Evolutionary conservation across 2,797 vertebrate species (phyloP), one percentile per base, ranked within the genome.

Genomic region (Meriones psammophilus): DNA sequence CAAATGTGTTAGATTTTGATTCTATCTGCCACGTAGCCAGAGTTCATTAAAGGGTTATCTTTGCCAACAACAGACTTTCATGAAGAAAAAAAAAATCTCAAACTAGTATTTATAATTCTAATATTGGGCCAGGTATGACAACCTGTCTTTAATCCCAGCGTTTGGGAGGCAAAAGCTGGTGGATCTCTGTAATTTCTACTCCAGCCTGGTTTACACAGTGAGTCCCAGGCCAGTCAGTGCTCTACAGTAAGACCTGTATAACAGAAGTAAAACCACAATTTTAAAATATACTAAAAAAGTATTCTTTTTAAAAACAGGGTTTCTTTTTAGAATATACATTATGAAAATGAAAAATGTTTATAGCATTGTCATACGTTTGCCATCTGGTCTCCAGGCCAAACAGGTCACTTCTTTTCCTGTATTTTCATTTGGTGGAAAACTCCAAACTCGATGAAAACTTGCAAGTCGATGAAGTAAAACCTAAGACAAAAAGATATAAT

Each of bases 381-480:
- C 99, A 98, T 99, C 99, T 76, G 99, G 99, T 98, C 99, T 99
- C 99, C 99, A 99, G 46, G 99, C 99, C n/a, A 99, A 98, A 9
- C 99, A 99, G 1, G 99, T 99, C 84, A 99, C 99, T 98, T 99
- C 99, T 98, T 99, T 99, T 28, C 99, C 99, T 3, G 99, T 99
- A 89, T 98, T 99, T 98, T 99, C 99, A 96, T 99, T 99, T 62
- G 99, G 99, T 15, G 99, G 99, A 95, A 99, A 98, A 97, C 99
- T 99, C 99, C 99, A 99, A 62, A 99, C 99, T 62, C 99, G 99
- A 76, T 99, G 99, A 95, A 99, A 99, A 98, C 99, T 99, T 68
- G 99, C 99, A 92, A 99, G 99, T 3, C 99, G 99, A 98, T 99
- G 99, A n/a, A 99, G 99, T 66, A 99, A 98, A 97, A 99, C 98